These are phyloP conservation scores for Adelosebastes latens DNA, from an alignment of 2,797 vertebrate species.

Conservation along the genomic window DNA sequence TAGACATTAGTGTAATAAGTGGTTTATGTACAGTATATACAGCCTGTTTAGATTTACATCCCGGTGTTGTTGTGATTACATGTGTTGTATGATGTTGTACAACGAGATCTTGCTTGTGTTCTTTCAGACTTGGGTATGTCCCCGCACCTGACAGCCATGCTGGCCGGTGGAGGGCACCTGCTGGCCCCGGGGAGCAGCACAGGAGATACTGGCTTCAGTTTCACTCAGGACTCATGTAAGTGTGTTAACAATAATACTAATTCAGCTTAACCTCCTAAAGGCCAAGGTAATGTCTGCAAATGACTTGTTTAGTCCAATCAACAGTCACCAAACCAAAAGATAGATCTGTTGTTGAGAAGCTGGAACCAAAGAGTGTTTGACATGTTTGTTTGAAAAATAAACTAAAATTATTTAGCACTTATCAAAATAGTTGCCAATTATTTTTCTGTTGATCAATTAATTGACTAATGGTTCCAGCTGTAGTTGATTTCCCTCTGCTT, in stretches of 20 bases:
- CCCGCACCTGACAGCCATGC: conserved; percentile 95
- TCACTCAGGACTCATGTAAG: conserved; percentile 96
- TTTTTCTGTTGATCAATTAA: neutral
- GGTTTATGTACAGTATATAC: neutral
- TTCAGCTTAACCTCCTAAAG: neutral
- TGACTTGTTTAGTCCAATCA: neutral
- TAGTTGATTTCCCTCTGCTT: neutral
- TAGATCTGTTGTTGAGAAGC: neutral
- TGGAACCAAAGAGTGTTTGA: neutral
- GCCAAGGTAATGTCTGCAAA: neutral
- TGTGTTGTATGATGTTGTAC: neutral
- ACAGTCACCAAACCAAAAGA: neutral
- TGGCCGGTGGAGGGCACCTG: conserved; percentile 90
- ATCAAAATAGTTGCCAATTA: neutral
- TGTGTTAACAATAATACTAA: neutral
- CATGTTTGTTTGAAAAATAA: neutral
- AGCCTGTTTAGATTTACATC: neutral
- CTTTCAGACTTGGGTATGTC: conserved; percentile 95
- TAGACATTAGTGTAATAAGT: neutral
- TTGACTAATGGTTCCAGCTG: neutral
- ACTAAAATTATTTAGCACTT: neutral
- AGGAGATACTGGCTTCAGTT: conserved; percentile 97
- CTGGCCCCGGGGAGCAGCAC: conserved; percentile 95
- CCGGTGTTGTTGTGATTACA: neutral
- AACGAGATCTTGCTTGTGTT: conserved; percentile 13